Evolutionary conservation across 1,140 invertebrate genomes (phyloP).

Genomic region (Drosophila pectinifera): DNA sequence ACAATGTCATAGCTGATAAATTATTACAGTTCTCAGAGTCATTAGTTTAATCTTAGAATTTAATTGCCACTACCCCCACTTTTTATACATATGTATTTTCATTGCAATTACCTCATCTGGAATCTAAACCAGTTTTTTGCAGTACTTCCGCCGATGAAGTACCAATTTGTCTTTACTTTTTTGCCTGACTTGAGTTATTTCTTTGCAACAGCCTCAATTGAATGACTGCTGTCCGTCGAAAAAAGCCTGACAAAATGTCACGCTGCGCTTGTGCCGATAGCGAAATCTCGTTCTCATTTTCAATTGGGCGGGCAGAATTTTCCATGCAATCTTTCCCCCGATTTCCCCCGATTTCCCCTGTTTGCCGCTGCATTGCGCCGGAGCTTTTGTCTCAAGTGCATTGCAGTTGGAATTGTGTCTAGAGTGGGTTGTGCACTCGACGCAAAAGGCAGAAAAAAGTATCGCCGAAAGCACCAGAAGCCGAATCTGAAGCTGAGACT

Average conservation of each 20-base stretch:
- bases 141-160: slow-evolving; percentile 27
- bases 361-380: slow-evolving; percentile 42
- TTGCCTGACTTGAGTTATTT: slow-evolving; percentile 14
- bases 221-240: slow-evolving; percentile 43
- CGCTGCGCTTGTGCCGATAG: slow-evolving; percentile 70
- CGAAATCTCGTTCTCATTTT: slow-evolving; percentile 63
- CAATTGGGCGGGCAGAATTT: slow-evolving; percentile 30
- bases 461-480: slow-evolving; percentile 10
- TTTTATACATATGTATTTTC: slow-evolving; percentile 2
- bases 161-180: slow-evolving; percentile 64
- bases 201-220: slow-evolving; percentile 33
- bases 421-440: slow-evolving; percentile 48
- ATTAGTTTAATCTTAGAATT: no score
- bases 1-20: no score
- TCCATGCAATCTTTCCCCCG: slow-evolving; percentile 12
- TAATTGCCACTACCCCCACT: neutral
- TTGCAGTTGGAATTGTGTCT: slow-evolving; percentile 70
- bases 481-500: slow-evolving; percentile 32
- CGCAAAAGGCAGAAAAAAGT: slow-evolving; percentile 15
- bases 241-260: slow-evolving; percentile 59
- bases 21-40: no score
- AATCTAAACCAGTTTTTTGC: slow-evolving; percentile 11
- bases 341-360: slow-evolving; percentile 8
- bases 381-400: slow-evolving; percentile 67
- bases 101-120: neutral